Evolutionary conservation across 2,888 invertebrate genomes (phyloP), one percentile per base, ranked within the genome.

Genomic region (Pristionchus maxplancki): DNA sequence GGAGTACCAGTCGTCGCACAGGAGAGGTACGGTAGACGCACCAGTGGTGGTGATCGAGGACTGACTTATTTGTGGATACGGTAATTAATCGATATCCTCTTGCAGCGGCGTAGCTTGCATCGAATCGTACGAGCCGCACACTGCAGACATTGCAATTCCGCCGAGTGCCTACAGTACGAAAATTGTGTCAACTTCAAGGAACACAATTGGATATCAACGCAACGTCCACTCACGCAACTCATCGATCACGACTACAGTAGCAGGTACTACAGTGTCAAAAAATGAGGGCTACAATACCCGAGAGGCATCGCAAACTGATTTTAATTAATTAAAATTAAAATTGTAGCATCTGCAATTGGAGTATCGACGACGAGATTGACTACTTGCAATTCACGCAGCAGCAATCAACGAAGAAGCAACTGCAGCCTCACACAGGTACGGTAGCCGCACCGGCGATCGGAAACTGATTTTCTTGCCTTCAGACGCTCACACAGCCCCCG

Each of bases 131-230:
- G 71, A 24, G 44, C 64, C 20, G 71, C 71, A 17, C 86, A 71
- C 71, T 87, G 86, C 28, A 50, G 86, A 67, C 71, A 71, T n/a
- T 87, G 86, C 86, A 67, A 87, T 34, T 87, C 86, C 37, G 28
- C 86, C 3, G 50, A 28, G n/a, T 87, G 86, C 71, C 86, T 87
- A 48, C 86, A 87, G 71, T 87, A 87, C 86, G 86, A 87, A 87
- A 87, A 87, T 87, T 87, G 86, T 87, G 58, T 67, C 37, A 20
- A 71, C 78, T 0, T 24, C 40, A 67, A 67, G 34, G 37, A 74
- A 13, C 31, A 40, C 71, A 74, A 74, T 40, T 74, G 71, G 71
- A 9, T 40, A 74, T 37, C 71, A 74, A 40, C 78, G 44, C 71
- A 71, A 71, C 50, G 50, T 20, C 40, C 24, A 20, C 53, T 9